These are phyloP conservation scores for Tachina fera DNA, from an alignment of 2,888 invertebrate species.

Conservation along the genomic window DNA sequence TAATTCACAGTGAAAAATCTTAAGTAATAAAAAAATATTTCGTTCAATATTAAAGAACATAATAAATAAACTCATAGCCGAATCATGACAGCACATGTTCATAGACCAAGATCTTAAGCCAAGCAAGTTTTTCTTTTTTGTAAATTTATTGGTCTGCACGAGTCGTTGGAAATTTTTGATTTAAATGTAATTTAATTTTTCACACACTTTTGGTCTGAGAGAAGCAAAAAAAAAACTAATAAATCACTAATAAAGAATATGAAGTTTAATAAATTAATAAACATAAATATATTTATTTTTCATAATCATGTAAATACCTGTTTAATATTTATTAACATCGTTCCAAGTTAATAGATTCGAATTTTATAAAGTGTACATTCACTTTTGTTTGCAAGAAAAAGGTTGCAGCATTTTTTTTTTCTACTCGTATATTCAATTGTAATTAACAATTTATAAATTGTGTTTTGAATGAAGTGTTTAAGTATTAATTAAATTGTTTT, in stretches of 20 bases:
- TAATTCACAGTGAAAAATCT: no score
- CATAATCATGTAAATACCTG: background rate
- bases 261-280: background rate
- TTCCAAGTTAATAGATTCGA: background rate
- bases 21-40: no score
- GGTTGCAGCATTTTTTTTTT: conserved; percentile 10
- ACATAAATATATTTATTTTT: conserved; percentile 7
- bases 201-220: conserved; percentile 59
- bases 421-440: background rate
- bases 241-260: background rate
- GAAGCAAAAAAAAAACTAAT: background rate
- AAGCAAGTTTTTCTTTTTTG: background rate
- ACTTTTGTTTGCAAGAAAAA: background rate
- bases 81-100: no score
- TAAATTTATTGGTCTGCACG: background rate
- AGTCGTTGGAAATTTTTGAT: conserved; percentile 21
- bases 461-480: no score
- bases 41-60: background rate
- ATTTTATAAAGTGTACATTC: conserved; percentile 21
- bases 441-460: background rate
- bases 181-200: conserved; percentile 57
- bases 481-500: no score
- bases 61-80: no score
- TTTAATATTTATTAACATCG: background rate
- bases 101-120: background rate